Evolutionary conservation across 2,888 invertebrate genomes (phyloP), one percentile per base, ranked within the genome.

Genomic region (Ecliptopera silaceata): DNA sequence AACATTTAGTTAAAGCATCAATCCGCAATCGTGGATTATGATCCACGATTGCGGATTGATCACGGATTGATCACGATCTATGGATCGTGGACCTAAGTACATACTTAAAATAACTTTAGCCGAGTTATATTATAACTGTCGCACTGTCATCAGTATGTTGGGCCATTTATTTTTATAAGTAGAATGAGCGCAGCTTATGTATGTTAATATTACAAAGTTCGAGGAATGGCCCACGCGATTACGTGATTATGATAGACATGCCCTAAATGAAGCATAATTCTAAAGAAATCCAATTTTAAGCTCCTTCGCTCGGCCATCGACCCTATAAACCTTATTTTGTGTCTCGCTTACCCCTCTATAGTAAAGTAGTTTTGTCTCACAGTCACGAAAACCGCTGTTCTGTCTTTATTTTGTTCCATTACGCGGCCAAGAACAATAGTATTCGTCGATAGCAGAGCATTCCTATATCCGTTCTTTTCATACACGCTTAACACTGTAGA

Each of bases 361-460:
- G 64, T 66, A 72, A 56, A 51, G 76, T 85, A 80, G 71, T 75
- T 84, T 75, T 66, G 77, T 89, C 86, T 88, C 90, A 68, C 79
- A 84, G 86, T 89, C 90, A 90, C 90, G 91, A 90, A 86, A 86
- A 88, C 89, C 88, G 87, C 89, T 88, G 88, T 81, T 86, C 87
- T 85, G 87, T 84, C 88, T 90, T 88, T 88, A 89, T 88, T 90
- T 88, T 88, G 87, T 86, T 87, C 88, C 88, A 90, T 88, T 88
- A 88, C 85, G 36, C 36, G 77, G 76, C 80, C 83, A 89, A 90
- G 90, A 91, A 91, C 91, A 91, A 91, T 90, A 87, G 81, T 86
- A 84, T 86, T 79, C 72, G 82, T 76, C 76, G 84, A 85, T 85
- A 84, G 82, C 65, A 80, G 69, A 69, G 69, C 72, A 74, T 76